phyloP scores from a whole-genome alignment of 1,140 invertebrate species.

The Drosophila teissieri region DNA sequence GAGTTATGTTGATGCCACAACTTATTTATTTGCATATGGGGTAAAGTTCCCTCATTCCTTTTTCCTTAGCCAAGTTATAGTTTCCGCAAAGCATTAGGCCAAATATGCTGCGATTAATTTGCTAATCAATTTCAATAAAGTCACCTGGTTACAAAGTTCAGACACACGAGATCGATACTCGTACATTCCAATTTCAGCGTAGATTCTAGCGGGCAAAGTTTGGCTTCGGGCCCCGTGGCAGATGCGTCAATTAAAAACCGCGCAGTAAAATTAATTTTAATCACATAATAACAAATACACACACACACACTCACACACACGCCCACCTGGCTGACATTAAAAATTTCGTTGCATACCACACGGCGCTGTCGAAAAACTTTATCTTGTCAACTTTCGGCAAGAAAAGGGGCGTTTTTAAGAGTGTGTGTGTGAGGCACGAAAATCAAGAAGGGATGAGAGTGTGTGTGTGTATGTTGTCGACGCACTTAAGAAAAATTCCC shows the following conservation, averaged over 20 bases:
- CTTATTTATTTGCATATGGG: constrained; percentile 41
- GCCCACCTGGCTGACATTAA: constrained; percentile 76
- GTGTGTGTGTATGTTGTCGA: constrained; percentile 35
- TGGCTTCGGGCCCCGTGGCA: constrained; percentile 15
- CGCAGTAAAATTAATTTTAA: constrained; percentile 82
- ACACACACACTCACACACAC: constrained; percentile 15
- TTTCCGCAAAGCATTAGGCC: neutral
- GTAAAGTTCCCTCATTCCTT: neutral
- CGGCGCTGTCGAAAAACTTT: constrained; percentile 75
- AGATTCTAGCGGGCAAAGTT: constrained; percentile 21
- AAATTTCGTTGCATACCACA: constrained; percentile 76
- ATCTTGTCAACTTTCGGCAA: constrained; percentile 75
- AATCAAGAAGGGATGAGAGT: constrained; percentile 5
- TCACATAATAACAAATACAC: constrained; percentile 78
- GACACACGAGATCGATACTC: no score
- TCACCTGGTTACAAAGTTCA: neutral
- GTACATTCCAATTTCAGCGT: no score
- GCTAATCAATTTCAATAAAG: neutral
- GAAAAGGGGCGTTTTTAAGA: constrained; percentile 4
- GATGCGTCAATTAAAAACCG: constrained; percentile 80
- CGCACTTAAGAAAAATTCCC: constrained; percentile 84
- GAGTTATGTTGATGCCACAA: constrained; percentile 64
- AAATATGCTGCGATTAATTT: neutral
- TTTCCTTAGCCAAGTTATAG: no score
- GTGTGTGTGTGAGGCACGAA: constrained; percentile 5